Evolutionary conservation across 2,888 invertebrate genomes (phyloP).

Genomic region (Oligia latruncula): DNA sequence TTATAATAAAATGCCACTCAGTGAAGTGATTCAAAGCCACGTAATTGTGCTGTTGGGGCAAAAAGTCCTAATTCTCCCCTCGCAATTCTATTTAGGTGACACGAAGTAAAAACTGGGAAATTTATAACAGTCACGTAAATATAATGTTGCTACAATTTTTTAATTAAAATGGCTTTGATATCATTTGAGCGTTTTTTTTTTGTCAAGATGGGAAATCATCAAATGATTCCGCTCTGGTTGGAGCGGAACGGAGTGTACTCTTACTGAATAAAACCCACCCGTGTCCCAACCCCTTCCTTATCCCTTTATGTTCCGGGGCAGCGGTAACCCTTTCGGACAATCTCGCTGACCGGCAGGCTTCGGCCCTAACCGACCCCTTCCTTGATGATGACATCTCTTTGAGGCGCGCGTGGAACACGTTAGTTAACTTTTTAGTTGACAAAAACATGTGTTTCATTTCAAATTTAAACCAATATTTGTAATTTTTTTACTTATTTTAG

Average conservation of each 20-base stretch:
- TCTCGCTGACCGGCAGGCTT: too few relatives aligned
- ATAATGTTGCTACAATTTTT: conserved; percentile 80
- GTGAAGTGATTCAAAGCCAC: conserved; percentile 75
- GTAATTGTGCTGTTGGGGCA: conserved; percentile 79
- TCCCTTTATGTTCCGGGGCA: too few relatives aligned
- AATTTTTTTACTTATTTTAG: neutral
- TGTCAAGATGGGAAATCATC: too few relatives aligned
- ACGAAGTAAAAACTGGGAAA: conserved; percentile 80
- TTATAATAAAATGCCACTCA: conserved; percentile 71
- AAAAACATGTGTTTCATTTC: neutral
- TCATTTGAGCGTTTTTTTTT: conserved; percentile 49
- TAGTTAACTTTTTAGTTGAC: neutral
- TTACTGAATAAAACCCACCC: too few relatives aligned
- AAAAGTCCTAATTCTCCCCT: conserved; percentile 78
- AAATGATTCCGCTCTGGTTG: too few relatives aligned
- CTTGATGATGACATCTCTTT: too few relatives aligned
- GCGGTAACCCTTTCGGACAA: too few relatives aligned
- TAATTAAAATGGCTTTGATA: conserved; percentile 78
- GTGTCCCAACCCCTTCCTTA: too few relatives aligned
- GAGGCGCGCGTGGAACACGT: too few relatives aligned
- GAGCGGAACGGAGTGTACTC: too few relatives aligned
- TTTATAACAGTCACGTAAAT: conserved; percentile 79
- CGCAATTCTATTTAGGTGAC: conserved; percentile 79
- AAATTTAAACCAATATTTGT: neutral
- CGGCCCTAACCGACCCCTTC: too few relatives aligned